These are phyloP conservation scores for Hippotragus niger DNA, from an alignment of 2,113 vertebrate species.

Conservation along the genomic window DNA sequence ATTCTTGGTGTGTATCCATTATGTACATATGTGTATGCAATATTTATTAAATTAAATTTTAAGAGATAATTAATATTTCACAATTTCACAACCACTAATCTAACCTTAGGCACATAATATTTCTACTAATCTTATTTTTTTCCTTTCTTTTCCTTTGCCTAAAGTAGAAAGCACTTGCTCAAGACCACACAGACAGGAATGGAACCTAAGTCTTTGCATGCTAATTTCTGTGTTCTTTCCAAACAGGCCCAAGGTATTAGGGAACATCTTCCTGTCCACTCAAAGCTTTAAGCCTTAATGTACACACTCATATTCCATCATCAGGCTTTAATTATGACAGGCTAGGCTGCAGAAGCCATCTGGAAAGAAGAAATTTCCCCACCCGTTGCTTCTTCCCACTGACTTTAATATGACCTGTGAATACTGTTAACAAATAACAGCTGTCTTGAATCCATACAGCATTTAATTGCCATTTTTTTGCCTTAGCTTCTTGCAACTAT, in stretches of 20 bases:
- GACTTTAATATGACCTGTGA: slow-evolving; percentile 59
- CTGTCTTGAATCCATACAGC: slow-evolving; percentile 46
- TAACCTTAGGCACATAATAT: not conserved
- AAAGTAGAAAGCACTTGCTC: not conserved
- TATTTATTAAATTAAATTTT: not conserved
- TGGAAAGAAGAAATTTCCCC: slow-evolving; percentile 53
- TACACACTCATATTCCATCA: slow-evolving; percentile 3
- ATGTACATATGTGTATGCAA: not conserved
- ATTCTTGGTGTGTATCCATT: not conserved
- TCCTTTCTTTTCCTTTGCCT: not conserved
- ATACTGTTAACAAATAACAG: slow-evolving; percentile 54
- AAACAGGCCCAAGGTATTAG: not conserved
- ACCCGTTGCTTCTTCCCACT: slow-evolving; percentile 28
- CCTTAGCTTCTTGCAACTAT: not conserved
- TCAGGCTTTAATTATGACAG: slow-evolving; percentile 53
- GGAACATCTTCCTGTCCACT: not conserved
- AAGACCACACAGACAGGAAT: not conserved
- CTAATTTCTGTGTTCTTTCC: not conserved
- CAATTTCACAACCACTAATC: not conserved
- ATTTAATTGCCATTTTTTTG: slow-evolving; percentile 26
- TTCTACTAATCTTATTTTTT: not conserved
- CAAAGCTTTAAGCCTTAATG: not conserved
- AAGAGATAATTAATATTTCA: not conserved
- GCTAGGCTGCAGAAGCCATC: slow-evolving; percentile 55
- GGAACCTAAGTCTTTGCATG: not conserved